Evolutionary conservation across 2,888 invertebrate genomes (phyloP), one percentile per base, ranked within the genome.

Genomic region (Prenolepis imparis): DNA sequence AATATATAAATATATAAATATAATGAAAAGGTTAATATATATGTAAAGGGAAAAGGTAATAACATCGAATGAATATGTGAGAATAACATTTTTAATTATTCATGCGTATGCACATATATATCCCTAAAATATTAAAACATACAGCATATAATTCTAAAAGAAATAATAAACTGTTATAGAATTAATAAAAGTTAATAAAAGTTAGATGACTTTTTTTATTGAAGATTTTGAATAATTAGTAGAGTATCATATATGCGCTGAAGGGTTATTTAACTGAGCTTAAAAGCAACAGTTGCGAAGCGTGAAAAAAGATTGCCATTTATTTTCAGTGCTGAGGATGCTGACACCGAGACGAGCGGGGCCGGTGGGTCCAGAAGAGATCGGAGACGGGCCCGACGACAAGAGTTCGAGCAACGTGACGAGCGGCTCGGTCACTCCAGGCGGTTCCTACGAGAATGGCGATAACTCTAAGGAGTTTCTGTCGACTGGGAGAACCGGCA

Each of bases 401-500:
- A 82, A 84, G 68, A 63, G 75, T 48, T 24, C 81, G 12, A 52
- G 41, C 52, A 80, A 85, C 18, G 82, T 83, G 32, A 90, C 85
- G 87, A 86, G 91, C 89, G 94, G 92, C 32, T 93, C 93, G 66
- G 92, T 92, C 44, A 92, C 93, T n/a, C 93, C 93, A 44, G 93
- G 92, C 64, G 91, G 90, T 85, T n/a, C 77, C 1, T 87, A 66
- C 86, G 91, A 92, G 73, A 95, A 93, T 93, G 96, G 96, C 93
- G 96, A 96, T 90, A 96, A 96, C 89, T 96, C 97, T 74, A 96
- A 97, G 93, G 98, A 98, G 94, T 98, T 98, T 95, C 96, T 98
- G 85, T 97, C 97, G 91, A 97, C 98, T 0, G 98, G 98, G 4
- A 96, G 98, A 87, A 98, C 98, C 48, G 98, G 98, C 24, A 96